Evolutionary conservation across 2,888 invertebrate species (phyloP).

Genomic region (Argyra leucocephala): DNA sequence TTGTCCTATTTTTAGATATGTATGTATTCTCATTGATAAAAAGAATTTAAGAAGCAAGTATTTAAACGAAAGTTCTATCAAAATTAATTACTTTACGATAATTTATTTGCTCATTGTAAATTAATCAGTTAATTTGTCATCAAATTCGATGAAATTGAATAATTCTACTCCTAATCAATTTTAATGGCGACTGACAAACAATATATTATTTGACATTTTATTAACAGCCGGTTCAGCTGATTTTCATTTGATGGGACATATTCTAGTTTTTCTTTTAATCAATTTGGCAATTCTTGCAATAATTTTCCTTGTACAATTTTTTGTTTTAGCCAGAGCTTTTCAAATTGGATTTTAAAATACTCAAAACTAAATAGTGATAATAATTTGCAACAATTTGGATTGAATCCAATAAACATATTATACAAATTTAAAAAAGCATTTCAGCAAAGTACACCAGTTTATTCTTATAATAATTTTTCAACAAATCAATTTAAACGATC

Average conservation of each 20-base stretch:
- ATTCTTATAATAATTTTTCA: neutral
- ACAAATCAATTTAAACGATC: neutral
- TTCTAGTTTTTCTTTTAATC: slow-evolving; percentile 21
- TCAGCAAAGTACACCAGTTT: neutral
- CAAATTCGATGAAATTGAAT: too few relatives aligned
- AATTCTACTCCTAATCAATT: too few relatives aligned
- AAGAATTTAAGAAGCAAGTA: too few relatives aligned
- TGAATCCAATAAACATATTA: neutral
- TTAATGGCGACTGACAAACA: too few relatives aligned
- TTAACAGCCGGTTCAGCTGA: neutral
- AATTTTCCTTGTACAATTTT: slow-evolving; percentile 21
- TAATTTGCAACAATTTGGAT: neutral
- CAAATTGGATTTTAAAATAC: slow-evolving; percentile 11
- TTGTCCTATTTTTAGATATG: too few relatives aligned
- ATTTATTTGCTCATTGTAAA: too few relatives aligned
- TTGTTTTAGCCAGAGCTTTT: slow-evolving; percentile 22
- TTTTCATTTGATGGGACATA: slow-evolving; percentile 17
- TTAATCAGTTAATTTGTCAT: too few relatives aligned
- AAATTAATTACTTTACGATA: too few relatives aligned
- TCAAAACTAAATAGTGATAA: neutral
- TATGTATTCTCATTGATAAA: too few relatives aligned
- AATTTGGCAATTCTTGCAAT: slow-evolving; percentile 22
- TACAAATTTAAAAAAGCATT: neutral
- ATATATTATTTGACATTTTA: too few relatives aligned
- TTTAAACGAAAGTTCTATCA: too few relatives aligned